phyloP scores from a whole-genome alignment of 2,888 invertebrate genomes.

The Dione vanillae region DNA sequence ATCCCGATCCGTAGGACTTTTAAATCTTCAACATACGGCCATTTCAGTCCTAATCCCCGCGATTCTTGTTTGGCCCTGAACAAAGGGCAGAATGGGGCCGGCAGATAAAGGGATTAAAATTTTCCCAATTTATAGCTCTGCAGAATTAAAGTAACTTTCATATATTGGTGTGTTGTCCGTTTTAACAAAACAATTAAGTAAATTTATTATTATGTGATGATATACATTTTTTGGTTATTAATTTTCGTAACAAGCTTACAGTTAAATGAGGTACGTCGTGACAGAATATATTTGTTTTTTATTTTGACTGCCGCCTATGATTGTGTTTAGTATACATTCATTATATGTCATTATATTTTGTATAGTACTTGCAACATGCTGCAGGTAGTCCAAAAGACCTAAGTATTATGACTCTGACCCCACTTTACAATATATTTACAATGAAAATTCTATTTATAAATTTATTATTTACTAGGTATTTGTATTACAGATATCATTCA shows the following conservation, averaged over 20 bases:
- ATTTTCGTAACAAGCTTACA: background rate
- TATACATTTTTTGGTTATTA: background rate
- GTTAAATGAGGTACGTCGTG: background rate
- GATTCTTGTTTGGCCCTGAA: conserved; percentile 51
- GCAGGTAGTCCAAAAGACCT: too few relatives aligned
- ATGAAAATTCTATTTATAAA: too few relatives aligned
- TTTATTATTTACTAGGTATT: too few relatives aligned
- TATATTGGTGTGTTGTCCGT: conserved; percentile 8
- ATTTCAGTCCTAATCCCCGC: conserved; percentile 57
- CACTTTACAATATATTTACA: too few relatives aligned
- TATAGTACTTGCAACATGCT: too few relatives aligned
- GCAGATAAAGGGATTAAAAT: conserved; percentile 74
- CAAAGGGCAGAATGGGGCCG: conserved; percentile 65
- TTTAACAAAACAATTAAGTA: conserved; percentile 13
- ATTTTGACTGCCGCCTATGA: too few relatives aligned
- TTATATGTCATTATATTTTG: too few relatives aligned
- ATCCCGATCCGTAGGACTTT: conserved; percentile 39
- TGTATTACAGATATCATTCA: background rate
- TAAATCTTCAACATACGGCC: conserved; percentile 55
- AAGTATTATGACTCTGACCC: too few relatives aligned
- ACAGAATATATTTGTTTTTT: too few relatives aligned
- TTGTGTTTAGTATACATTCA: too few relatives aligned
- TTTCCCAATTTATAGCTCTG: conserved; percentile 41
- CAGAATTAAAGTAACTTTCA: conserved; percentile 25
- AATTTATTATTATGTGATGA: background rate